Evolutionary conservation across 2,888 invertebrate species (phyloP), one percentile per base, ranked within the genome.

Genomic region (Merodon equestris): DNA sequence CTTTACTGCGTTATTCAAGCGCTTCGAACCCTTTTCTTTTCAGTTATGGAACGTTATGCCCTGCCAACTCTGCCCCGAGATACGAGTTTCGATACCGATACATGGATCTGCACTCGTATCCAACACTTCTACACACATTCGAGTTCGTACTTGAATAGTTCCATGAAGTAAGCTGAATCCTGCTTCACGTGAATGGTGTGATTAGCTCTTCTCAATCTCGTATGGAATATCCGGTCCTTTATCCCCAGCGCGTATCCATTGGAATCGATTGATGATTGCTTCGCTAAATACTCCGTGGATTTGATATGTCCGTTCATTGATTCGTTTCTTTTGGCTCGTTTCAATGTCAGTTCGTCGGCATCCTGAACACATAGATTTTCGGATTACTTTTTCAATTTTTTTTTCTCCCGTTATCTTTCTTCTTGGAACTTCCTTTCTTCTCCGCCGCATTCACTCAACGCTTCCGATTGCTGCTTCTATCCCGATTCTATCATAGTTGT

Each of bases 201-300:
- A 76, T 76, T 71, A 71, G 64, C 76, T 50, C 63, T 40, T 9
- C 54, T 50, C 48, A 42, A 40, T 50, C 48, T 60, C 54, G 12
- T 50, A 54, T 48, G 17, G 63, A 64, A 58, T 66, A 76, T 48
- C 63, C 50, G 47, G 61, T 40, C 15, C 51, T 63, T 57, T 50
- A 75, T 71, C 48, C 64, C 44, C 18, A 17, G 27, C 71, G 70
- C 60, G 75, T 54, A 60, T 64, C 58, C 54, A 71, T 71, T 51
- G 57, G 51, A 76, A 71, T 66, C 76, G 54, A 76, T 76, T 76
- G 76, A 76, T 76, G 76, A 76, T 71, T 76, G 66, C 71, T 76
- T 76, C 53, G 50, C 64, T 76, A 76, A 71, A 76, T 66, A 76
- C 76, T 60, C 47, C 72, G 45, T 66, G 66, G 58, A 72, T 76